Evolutionary conservation across 2,888 invertebrate genomes (phyloP).

Genomic region (Caenorhabditis imperialis): DNA sequence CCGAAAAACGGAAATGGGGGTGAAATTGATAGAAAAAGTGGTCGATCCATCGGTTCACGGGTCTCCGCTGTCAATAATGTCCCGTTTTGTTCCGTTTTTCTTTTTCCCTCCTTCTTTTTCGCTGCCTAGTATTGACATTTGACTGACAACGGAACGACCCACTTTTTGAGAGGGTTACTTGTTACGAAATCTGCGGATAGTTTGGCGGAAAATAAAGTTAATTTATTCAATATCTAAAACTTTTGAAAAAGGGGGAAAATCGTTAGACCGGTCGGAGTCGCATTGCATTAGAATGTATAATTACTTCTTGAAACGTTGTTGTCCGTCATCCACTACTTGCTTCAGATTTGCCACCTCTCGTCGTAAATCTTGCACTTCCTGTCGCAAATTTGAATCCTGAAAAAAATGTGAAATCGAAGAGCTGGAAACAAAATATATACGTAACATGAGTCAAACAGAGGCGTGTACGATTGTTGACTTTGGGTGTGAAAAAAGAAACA

Average conservation of each 20-base stretch:
- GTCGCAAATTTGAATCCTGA: slow-evolving; percentile 54
- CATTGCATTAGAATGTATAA: slow-evolving; percentile 21
- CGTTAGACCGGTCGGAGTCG: slow-evolving; percentile 40
- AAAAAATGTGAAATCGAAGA: too few relatives aligned
- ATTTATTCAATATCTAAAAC: slow-evolving; percentile 9
- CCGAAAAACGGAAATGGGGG: neutral
- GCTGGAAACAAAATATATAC: too few relatives aligned
- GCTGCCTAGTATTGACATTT: slow-evolving; percentile 34
- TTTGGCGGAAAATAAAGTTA: too few relatives aligned
- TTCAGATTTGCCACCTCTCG: slow-evolving; percentile 66
- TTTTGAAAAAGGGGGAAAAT: slow-evolving; percentile 17
- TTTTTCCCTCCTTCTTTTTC: slow-evolving; percentile 4
- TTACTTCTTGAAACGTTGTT: slow-evolving; percentile 40
- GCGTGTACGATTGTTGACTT: neutral
- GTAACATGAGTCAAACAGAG: too few relatives aligned
- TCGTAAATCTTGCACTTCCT: slow-evolving; percentile 63
- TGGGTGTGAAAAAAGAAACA: slow-evolving; percentile 1
- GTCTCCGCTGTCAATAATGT: slow-evolving; percentile 16
- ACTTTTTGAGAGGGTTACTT: slow-evolving; percentile 5
- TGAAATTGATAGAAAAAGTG: neutral
- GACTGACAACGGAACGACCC: slow-evolving; percentile 45
- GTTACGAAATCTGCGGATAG: neutral
- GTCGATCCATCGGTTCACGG: slow-evolving; percentile 16
- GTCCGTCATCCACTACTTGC: slow-evolving; percentile 61
- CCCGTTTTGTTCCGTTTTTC: slow-evolving; percentile 22